A percentile compares a stretch with the other conserved stretches of the same genome.
These are phyloP conservation scores for Hybos culiciformis DNA, from an alignment of 2,888 invertebrate genomes.

Conservation along the genomic window DNA sequence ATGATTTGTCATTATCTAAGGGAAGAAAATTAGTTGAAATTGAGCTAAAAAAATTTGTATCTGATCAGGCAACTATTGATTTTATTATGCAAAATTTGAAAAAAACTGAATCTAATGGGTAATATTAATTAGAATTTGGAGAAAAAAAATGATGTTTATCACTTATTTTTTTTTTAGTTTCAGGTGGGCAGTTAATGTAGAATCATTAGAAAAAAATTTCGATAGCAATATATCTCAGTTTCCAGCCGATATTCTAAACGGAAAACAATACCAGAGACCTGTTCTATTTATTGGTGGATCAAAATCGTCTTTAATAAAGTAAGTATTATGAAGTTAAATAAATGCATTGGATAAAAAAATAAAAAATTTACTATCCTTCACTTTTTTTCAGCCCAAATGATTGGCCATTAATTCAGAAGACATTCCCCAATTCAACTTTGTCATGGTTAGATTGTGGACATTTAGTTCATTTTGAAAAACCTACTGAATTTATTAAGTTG, in stretches of 20 bases:
- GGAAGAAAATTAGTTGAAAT: constrained; percentile 53
- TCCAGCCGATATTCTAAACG: constrained; percentile 36
- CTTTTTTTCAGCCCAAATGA: constrained; percentile 36
- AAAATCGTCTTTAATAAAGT: constrained; percentile 67
- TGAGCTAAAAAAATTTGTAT: constrained; percentile 42
- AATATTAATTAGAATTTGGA: constrained; percentile 15
- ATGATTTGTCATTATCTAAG: constrained; percentile 50
- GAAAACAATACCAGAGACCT: constrained; percentile 48
- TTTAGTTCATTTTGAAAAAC: constrained; percentile 88
- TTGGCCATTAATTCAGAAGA: constrained; percentile 41
- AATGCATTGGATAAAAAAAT: too few relatives aligned
- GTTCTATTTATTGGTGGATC: constrained; percentile 74
- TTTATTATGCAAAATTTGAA: constrained; percentile 79
- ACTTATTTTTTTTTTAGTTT: constrained; percentile 29
- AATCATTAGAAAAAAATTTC: constrained; percentile 52
- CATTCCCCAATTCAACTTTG: constrained; percentile 48
- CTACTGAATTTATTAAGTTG: constrained; percentile 38
- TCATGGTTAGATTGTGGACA: constrained; percentile 62
- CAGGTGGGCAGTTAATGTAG: constrained; percentile 67
- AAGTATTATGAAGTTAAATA: constrained; percentile 22
- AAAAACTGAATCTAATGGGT: constrained; percentile 45
- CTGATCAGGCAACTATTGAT: constrained; percentile 47
- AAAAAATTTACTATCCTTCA: not conserved
- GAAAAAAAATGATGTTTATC: not conserved
- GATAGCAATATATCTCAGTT: constrained; percentile 50